Base-by-base conservation (phyloP, 2,888 invertebrate genomes). In the Ophioninae sp. region DNA sequence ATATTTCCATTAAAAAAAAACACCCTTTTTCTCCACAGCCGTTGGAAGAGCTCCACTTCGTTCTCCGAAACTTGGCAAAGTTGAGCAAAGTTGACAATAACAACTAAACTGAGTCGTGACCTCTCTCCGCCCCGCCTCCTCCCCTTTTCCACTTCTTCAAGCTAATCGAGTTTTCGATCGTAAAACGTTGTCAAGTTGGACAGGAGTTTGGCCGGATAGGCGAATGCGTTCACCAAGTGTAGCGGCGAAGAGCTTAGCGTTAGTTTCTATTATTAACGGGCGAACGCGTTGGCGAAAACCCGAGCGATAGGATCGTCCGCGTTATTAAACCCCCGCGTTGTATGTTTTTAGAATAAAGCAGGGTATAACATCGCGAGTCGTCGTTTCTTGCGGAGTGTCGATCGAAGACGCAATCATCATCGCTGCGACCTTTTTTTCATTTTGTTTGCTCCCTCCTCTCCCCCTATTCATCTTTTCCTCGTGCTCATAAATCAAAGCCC, bases 181-280 rank as follows among this genome's bases (percentile, higher is more conserved):
- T 69, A 39, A 50, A 74, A 57, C 56, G 7, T 23, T 6, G 20
- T 10, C 39, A 21, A 7, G 37, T 44, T 23, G 64, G 21, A 61
- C 59, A 10, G 21, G 21, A 81, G 37, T 77, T 81, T 67, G 57
- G 41, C 72, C 30, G 61, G 65, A 73, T 62, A 65, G 39, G 61
- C 70, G 59, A 59, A 68, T 44, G 67, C 23, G 79, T 81, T 39
- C 37, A 62, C 62, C 44, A 44, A 8, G 62, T 37, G n/a, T 23
- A 74, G 75, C 20, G 20, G 57, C 61, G 85, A 86, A 85, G 88
- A 74, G 85, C 87, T 86, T 88, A 87, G 88, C 89, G 89, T 90
- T 88, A 74, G 85, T 86, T 87, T 90, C 90, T 90, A 91, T 90
- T 91, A 91, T 91, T 91, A 90, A 88, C 50, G 50, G 50, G 41